Base-by-base conservation (phyloP, 2,113 vertebrate species). In the Erythrolamprus reginae region DNA sequence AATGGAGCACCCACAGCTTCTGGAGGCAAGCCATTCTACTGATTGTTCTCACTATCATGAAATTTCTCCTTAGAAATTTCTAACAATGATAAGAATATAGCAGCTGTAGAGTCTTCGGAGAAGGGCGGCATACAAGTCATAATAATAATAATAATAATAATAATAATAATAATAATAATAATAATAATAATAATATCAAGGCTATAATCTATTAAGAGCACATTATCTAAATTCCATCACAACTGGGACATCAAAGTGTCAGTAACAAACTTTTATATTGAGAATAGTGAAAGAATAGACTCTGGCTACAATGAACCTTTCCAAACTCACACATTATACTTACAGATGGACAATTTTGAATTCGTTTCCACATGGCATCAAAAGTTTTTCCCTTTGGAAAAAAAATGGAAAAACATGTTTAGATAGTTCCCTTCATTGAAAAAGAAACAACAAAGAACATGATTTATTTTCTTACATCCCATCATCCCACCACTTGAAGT, bases 291-390 rank as follows among this genome's bases (percentile, higher is more conserved):
- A 85, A 91, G 70, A 12, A 89, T 21, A 77, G 86, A 42, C 47
- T 93, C 89, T 48, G 84, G 84, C 86, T 51, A 91, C 33, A 50
- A 92, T n/a, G 90, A 87, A 50, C 1, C 45, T 47, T 82, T 42
- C 21, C 84, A 93, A 0, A 86, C 23, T 77, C 82, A 77, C 47
- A 89, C 5, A 15, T 86, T 17, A 65, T 89, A 95, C 98, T 88
- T 96, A 99, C 99, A 94, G 96, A 97, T 0, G 98, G 98, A 93
- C 98, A 98, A 4, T 95, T 94, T 95, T 97, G 92, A 52, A 98
- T 97, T 92, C 98, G 97, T 92, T 86, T 97, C 96, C 96, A 95
- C 10, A 99, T 98, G 91, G 98, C 26, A 89, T 99, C 98, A 96
- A 98, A 99, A 10, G 96, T 97, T 87, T 97, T 96, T 2, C 97